Evolutionary conservation across 2,797 vertebrate genomes (phyloP).

Genomic region (Protosalanx chinensis): DNA sequence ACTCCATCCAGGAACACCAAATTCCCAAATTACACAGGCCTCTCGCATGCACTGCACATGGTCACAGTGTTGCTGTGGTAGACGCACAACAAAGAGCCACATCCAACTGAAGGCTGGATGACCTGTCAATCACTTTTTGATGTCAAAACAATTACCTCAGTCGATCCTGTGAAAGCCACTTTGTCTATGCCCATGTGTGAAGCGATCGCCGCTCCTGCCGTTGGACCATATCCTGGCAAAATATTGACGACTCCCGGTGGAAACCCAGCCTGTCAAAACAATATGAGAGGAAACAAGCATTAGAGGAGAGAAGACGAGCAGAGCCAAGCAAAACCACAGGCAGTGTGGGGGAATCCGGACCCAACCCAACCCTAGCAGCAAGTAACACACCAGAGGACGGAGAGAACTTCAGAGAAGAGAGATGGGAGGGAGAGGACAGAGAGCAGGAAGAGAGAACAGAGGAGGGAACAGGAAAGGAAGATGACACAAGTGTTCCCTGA

Average conservation of each 20-base stretch:
- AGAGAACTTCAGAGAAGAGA: slow-evolving; percentile 69
- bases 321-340: slow-evolving; percentile 78
- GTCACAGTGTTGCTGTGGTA: slow-evolving; percentile 56
- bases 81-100: slow-evolving; percentile 32
- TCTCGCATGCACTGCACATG: slow-evolving; percentile 56
- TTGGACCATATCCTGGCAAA: slow-evolving; percentile 96
- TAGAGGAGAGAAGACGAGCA: slow-evolving; percentile 63
- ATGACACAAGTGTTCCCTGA: background rate
- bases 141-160: slow-evolving; percentile 78
- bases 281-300: slow-evolving; percentile 74
- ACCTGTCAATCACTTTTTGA: slow-evolving; percentile 32
- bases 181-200: slow-evolving; percentile 96
- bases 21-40: slow-evolving; percentile 37
- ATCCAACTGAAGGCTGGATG: slow-evolving; percentile 21
- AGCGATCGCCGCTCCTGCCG: slow-evolving; percentile 90
- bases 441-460: slow-evolving; percentile 36
- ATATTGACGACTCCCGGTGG: slow-evolving; percentile 99
- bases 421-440: slow-evolving; percentile 47
- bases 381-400: slow-evolving; percentile 49
- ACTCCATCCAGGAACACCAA: slow-evolving; percentile 52
- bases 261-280: slow-evolving; percentile 94
- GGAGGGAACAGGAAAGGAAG: slow-evolving; percentile 32
- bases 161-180: slow-evolving; percentile 98
- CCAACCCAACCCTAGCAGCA: slow-evolving; percentile 66
- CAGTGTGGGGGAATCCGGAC: slow-evolving; percentile 66